Conservation (phyloP, 2,888 invertebrate species). For the Danaus chrysippus region DNA sequence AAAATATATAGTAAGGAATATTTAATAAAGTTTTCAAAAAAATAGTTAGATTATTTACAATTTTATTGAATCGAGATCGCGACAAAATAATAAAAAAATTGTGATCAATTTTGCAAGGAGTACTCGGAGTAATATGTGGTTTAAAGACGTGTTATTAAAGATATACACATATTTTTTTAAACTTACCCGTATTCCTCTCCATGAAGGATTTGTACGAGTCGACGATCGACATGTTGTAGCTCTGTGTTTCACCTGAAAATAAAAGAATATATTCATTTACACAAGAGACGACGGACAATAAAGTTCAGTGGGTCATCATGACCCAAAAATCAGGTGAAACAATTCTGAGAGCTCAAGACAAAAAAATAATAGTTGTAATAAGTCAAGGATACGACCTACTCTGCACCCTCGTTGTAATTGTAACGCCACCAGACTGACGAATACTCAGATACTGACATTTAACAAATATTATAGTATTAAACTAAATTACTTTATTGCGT, state of each 20-base stretch:
- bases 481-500: slow-evolving; percentile 49
- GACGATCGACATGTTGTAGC: slow-evolving; percentile 61
- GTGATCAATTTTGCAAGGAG: background rate
- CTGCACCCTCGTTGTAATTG: slow-evolving; percentile 5
- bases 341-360: background rate
- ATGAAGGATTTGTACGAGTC: slow-evolving; percentile 71
- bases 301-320: background rate
- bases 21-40: slow-evolving; percentile 2
- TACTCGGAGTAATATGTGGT: background rate
- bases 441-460: slow-evolving; percentile 43
- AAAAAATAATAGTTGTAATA: background rate
- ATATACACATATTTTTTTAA: background rate
- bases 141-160: background rate
- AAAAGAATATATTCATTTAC: slow-evolving; percentile 9
- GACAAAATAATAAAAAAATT: slow-evolving; percentile 1
- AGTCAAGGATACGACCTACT: background rate
- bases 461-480: slow-evolving; percentile 40
- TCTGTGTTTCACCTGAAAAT: slow-evolving; percentile 32
- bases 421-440: slow-evolving; percentile 20
- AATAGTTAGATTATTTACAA: background rate
- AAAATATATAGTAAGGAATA: background rate
- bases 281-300: no score
- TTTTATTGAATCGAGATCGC: background rate
- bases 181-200: slow-evolving; percentile 72
- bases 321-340: background rate